These are phyloP conservation scores for Trididemnum miniatum DNA, from an alignment of 23 tunicate species.

Conservation along the genomic window DNA sequence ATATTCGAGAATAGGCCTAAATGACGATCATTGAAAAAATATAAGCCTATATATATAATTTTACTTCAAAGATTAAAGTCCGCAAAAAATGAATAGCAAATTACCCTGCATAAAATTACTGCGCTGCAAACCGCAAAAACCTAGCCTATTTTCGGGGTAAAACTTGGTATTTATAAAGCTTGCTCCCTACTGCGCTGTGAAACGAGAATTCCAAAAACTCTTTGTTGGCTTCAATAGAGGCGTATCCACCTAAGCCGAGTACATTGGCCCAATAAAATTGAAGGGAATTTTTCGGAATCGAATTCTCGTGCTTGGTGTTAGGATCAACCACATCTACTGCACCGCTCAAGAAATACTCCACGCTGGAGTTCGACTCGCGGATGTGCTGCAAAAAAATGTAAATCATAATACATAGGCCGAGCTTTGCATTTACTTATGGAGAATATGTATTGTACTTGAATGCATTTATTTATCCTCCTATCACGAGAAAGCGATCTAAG, in stretches of 20 bases:
- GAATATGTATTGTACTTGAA: too few relatives aligned
- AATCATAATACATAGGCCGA: not conserved
- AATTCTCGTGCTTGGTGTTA: conserved; percentile 49
- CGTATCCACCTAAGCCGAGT: conserved; percentile 84
- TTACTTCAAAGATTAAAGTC: too few relatives aligned
- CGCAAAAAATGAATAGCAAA: too few relatives aligned
- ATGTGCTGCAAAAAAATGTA: conserved; percentile 60
- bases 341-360: conserved; percentile 83
- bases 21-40: too few relatives aligned
- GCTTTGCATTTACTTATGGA: too few relatives aligned
- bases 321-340: conserved; percentile 88
- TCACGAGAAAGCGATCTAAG: too few relatives aligned
- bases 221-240: conserved; percentile 51
- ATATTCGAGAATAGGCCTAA: too few relatives aligned
- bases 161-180: conserved; percentile 58
- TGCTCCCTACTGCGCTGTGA: conserved; percentile 37
- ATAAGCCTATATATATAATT: too few relatives aligned
- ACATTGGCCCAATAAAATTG: conserved; percentile 69
- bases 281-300: conserved; percentile 63
- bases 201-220: conserved; percentile 35
- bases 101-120: too few relatives aligned
- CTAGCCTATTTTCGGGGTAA: conserved; percentile 60
- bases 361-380: conserved; percentile 42
- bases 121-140: too few relatives aligned
- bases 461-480: too few relatives aligned